Evolutionary conservation across 1,140 invertebrate genomes (phyloP), one percentile per base, ranked within the genome.

Genomic region (Danaus melanippus): DNA sequence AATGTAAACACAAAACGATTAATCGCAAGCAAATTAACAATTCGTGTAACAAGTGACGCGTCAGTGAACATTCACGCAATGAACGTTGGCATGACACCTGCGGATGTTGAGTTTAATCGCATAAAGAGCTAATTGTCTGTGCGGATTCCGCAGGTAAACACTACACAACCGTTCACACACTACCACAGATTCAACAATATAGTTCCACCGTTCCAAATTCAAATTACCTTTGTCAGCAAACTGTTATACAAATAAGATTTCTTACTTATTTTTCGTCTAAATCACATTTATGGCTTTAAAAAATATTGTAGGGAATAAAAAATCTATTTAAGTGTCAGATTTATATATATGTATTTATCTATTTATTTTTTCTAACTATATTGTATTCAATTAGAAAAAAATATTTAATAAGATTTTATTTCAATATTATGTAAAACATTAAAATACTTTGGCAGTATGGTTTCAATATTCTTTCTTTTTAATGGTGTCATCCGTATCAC

Each of bases 101-200:
- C 69, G 64, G 68, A 67, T 64, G 58, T 65, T 50, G 64, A 59
- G 68, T 71, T 67, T 81, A 84, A 84, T 82, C 79, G 79, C 59
- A 74, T 82, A 75, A 77, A 76, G 68, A 74, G 77, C 69, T 84
- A 84, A 84, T 84, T 84, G 81, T 80, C 76, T 77, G 79, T 72
- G 51, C 76, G 74, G 69, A 81, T 84, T 74, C 73, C 74, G 66
- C 70, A 76, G 69, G 81, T 82, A 84, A 82, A 84, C 77, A 80
- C 66, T 71, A 71, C 74, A 71, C 65, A 56, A 60, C 66, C 62
- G 64, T 50, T 60, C 49, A 42, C 53, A 17, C 41, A 53, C 15
- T 12, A 52, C 56, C 12, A 32, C 42, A 59, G 21, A 67, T 54
- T 54, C 56, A 64, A 52, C 60, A 66, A 71, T 51, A 12, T 54